Percentiles rank a stretch among this genome's conserved stretches.
Evolutionary conservation across 2,113 vertebrate genomes (phyloP).

Genomic region (Haemorhous mexicanus): DNA sequence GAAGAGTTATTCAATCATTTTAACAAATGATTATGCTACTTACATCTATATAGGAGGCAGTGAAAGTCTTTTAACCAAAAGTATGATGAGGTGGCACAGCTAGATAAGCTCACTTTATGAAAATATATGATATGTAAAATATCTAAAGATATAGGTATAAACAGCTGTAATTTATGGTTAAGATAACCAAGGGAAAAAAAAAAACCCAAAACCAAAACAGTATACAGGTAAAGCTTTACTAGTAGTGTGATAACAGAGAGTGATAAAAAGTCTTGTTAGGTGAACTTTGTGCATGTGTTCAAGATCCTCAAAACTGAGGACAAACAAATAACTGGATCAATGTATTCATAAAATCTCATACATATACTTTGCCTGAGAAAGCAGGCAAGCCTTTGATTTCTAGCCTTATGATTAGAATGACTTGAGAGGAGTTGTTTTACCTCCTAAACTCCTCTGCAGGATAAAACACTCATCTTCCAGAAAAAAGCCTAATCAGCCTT

Average conservation of each 20-base stretch:
- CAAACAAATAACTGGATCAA: neutral
- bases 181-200: neutral
- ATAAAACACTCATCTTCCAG: neutral
- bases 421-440: neutral
- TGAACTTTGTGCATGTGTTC: neutral
- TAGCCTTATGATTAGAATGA: neutral
- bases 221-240: neutral
- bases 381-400: neutral
- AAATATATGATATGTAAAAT: neutral
- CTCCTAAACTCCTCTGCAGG: neutral
- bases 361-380: neutral
- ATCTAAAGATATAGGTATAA: neutral
- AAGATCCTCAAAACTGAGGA: neutral
- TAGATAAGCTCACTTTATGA: neutral
- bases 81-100: neutral
- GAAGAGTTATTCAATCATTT: neutral
- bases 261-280: neutral
- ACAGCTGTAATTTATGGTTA: neutral
- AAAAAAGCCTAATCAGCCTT: neutral
- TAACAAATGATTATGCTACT: neutral
- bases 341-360: neutral
- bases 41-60: neutral
- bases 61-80: neutral
- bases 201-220: neutral
- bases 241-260: neutral